These are phyloP conservation scores for Automeris io DNA, from an alignment of 2,888 invertebrate species.

Conservation along the genomic window DNA sequence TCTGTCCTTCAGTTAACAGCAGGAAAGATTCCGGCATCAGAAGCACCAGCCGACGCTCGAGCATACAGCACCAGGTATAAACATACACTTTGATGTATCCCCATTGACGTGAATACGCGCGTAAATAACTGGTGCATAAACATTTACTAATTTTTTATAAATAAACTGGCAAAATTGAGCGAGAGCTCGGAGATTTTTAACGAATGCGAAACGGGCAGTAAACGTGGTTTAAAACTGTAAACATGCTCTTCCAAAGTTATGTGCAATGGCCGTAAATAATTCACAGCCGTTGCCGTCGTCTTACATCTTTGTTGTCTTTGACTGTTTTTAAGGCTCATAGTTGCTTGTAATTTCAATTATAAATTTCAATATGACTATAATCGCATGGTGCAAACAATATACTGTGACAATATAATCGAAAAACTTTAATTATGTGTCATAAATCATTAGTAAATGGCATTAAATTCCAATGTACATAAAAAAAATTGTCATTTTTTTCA, in stretches of 20 bases:
- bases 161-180: slow-evolving; percentile 15
- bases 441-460: too few species aligned
- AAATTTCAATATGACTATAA: too few species aligned
- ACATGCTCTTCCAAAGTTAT: slow-evolving; percentile 21
- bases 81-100: slow-evolving; percentile 18
- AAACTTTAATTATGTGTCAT: too few species aligned
- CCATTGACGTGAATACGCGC: slow-evolving; percentile 14
- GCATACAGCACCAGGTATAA: slow-evolving; percentile 88
- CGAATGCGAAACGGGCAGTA: slow-evolving; percentile 25
- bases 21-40: slow-evolving; percentile 92
- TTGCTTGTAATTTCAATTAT: neutral
- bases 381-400: too few species aligned
- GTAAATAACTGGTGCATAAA: slow-evolving; percentile 19
- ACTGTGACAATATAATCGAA: too few species aligned
- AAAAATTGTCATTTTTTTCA: too few species aligned
- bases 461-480: too few species aligned
- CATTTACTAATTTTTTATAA: slow-evolving; percentile 15
- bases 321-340: neutral
- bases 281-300: slow-evolving; percentile 13
- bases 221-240: slow-evolving; percentile 34
- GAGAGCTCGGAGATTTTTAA: slow-evolving; percentile 19
- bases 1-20: slow-evolving; percentile 87
- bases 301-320: slow-evolving; percentile 1
- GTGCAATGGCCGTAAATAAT: slow-evolving; percentile 21
- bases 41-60: slow-evolving; percentile 89